These are phyloP conservation scores for Gallinago undulata DNA, from an alignment of 2,113 vertebrate species.

Conservation along the genomic window DNA sequence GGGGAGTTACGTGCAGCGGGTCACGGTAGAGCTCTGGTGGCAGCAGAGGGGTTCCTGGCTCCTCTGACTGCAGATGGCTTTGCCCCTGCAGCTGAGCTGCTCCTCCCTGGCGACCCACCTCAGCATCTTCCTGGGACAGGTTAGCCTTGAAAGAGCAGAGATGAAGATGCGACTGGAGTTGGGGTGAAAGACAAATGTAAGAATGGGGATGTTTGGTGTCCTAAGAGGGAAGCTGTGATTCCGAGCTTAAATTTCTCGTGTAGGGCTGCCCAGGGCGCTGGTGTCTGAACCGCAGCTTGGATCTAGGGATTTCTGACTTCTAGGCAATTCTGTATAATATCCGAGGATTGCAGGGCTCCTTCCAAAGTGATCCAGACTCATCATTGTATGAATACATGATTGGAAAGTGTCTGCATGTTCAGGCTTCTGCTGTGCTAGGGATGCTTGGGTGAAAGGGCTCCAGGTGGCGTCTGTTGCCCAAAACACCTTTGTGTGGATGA, in stretches of 20 bases:
- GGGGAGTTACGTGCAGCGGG: not conserved
- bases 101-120: not conserved
- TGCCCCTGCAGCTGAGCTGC: not conserved
- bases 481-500: not conserved
- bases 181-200: not conserved
- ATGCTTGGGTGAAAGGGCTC: not conserved
- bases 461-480: not conserved
- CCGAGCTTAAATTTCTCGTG: not conserved
- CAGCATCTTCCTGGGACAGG: not conserved
- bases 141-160: not conserved
- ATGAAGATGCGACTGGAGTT: rapidly evolving
- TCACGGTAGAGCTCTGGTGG: not conserved
- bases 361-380: not conserved
- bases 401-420: rapidly evolving
- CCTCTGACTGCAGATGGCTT: not conserved
- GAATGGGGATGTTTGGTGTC: not conserved
- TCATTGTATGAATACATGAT: rapidly evolving
- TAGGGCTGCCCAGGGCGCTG: not conserved
- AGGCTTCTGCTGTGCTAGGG: not conserved
- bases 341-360: not conserved
- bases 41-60: not conserved
- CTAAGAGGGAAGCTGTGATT: not conserved
- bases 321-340: not conserved
- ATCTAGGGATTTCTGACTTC: not conserved
- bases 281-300: not conserved